Evolutionary conservation across 1,140 invertebrate genomes (phyloP).

Genomic region (Conus betulinus): DNA sequence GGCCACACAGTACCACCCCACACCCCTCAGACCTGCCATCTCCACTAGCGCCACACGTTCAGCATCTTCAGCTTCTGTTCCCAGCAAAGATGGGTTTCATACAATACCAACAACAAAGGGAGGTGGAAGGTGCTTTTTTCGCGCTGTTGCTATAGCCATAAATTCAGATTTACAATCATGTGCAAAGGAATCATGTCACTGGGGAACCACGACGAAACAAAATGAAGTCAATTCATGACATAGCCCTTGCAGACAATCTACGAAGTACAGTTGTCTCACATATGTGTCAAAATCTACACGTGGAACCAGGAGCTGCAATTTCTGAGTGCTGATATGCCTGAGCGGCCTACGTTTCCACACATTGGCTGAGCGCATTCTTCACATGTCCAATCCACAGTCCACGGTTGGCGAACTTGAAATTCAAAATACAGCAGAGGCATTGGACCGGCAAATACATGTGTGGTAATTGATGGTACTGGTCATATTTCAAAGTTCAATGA

Average conservation of each 20-base stretch:
- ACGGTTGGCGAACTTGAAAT: neutral
- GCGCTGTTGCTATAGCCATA: neutral
- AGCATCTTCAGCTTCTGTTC: neutral
- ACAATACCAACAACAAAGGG: neutral
- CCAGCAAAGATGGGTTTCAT: neutral
- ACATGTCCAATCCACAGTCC: neutral
- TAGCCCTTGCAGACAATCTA: neutral
- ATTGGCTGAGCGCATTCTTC: conserved; percentile 14
- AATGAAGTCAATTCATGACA: neutral
- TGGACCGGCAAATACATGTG: neutral
- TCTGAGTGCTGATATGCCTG: neutral
- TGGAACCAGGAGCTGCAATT: neutral
- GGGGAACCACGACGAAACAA: neutral
- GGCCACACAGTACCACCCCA: no score
- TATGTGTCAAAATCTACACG: neutral
- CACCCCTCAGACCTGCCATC: no score
- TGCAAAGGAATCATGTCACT: neutral
- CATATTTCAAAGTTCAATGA: neutral
- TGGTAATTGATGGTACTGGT: neutral
- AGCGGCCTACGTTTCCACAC: conserved; percentile 23
- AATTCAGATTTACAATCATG: neutral
- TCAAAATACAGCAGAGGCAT: neutral
- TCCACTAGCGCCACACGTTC: no score
- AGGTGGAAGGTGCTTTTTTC: neutral
- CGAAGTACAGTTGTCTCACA: neutral